Evolutionary conservation across 2,113 vertebrate species (phyloP).

Genomic region (Galeopterus variegatus): DNA sequence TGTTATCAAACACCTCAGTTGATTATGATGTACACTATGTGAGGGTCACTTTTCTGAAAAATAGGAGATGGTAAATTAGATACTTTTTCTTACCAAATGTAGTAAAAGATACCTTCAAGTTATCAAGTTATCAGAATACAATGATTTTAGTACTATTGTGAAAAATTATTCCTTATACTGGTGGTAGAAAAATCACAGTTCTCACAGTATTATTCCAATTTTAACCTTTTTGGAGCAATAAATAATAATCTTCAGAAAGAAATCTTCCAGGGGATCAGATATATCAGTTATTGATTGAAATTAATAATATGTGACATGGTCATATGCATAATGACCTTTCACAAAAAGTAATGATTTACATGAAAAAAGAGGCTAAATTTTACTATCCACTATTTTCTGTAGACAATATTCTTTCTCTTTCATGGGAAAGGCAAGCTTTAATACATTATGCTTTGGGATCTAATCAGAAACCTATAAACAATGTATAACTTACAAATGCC

Average conservation of each 20-base stretch:
- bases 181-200: constrained; percentile 55
- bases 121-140: background rate
- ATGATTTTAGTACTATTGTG: constrained; percentile 27
- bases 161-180: constrained; percentile 35
- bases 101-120: background rate
- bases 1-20: background rate
- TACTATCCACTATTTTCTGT: constrained; percentile 70
- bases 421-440: constrained; percentile 80
- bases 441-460: constrained; percentile 82
- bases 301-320: constrained; percentile 54
- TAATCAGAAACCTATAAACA: constrained; percentile 90
- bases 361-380: constrained; percentile 71
- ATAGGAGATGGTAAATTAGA: background rate
- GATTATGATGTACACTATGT: background rate
- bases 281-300: constrained; percentile 66
- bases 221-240: constrained; percentile 54
- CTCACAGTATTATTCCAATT: constrained; percentile 29
- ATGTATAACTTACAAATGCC: constrained; percentile 88
- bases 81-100: constrained; percentile 17
- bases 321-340: constrained; percentile 49
- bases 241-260: constrained; percentile 59
- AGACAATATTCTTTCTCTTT: constrained; percentile 76
- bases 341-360: constrained; percentile 65
- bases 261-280: constrained; percentile 61
- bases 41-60: background rate